A percentile compares a stretch with the other conserved stretches of the same genome.
phyloP scores from a whole-genome alignment of 2,888 invertebrate species.

The Metallyticus violacea region DNA sequence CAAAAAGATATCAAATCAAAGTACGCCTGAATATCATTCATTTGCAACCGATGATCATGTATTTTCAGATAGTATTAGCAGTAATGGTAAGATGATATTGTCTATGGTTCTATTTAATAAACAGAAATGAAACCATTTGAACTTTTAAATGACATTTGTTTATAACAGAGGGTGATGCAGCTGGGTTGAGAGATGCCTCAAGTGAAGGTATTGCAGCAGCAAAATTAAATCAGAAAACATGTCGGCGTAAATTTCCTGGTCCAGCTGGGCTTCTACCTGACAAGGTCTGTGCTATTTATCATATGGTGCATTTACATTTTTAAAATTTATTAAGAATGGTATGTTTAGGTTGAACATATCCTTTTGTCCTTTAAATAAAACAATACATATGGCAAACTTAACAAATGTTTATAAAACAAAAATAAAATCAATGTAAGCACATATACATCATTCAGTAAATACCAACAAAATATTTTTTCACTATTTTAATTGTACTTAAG shows the following conservation, averaged over 20 bases:
- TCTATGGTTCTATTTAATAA: neutral
- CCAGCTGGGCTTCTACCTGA: conserved; percentile 50
- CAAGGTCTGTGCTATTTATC: conserved; percentile 23
- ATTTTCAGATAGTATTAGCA: neutral
- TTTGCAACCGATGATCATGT: too few relatives aligned
- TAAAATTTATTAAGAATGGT: too few relatives aligned
- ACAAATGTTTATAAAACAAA: too few relatives aligned
- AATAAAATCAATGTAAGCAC: too few relatives aligned
- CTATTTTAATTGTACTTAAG: too few relatives aligned
- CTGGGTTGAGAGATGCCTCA: neutral
- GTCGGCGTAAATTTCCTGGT: conserved; percentile 48
- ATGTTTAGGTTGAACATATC: too few relatives aligned
- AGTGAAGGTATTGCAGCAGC: neutral
- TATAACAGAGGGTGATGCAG: neutral
- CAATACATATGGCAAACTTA: too few relatives aligned
- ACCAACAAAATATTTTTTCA: too few relatives aligned
- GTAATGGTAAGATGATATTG: neutral
- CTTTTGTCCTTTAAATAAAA: too few relatives aligned
- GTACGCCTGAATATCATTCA: neutral
- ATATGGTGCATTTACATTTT: conserved; percentile 12
- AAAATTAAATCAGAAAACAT: neutral
- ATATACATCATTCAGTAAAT: too few relatives aligned
- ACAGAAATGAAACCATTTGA: neutral
- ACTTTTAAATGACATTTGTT: neutral
- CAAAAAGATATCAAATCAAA: neutral